Base-by-base conservation (phyloP, 2,888 invertebrate species). In the Chironomus tentans region DNA sequence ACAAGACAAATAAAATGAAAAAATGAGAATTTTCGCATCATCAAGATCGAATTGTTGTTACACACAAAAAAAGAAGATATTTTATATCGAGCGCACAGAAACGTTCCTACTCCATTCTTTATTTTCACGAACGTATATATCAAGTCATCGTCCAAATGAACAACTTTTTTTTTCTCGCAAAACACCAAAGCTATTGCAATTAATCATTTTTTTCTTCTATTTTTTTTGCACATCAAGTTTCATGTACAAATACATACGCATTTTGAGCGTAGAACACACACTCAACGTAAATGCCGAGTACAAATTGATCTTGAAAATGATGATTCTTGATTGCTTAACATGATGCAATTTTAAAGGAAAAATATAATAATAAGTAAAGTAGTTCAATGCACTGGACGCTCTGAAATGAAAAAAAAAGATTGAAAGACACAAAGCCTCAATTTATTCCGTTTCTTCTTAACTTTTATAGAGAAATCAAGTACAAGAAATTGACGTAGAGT, bases 141-240 rank as follows among this genome's bases (percentile, higher is more conserved):
- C 12, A 72, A 72, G 62, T 62, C 62, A 50, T 28, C 46, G 28
- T 56, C 56, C 56, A 72, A 38, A 56, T 21, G 62, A 72, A 72
- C 28, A 69, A 13, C 24, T 38, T 68, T 68, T 68, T 65, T 73
- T n/a, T 71, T 72, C 61, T 74, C 48, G 68, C 74, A 46, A 74
- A 38, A 48, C 65, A 38, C 21, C 48, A 24, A 21, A 62, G 21
- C 47, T 46, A 65, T 21, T 21, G 47, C 74, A 74, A 74, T 74
- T 74, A 74, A 74, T 68, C 68, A 72, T 72, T 62, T 72, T 72
- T 72, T 56, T 56, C 50, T 71, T 56, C 65, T 65, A 22, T 65
- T 22, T 65, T n/a, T 65, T 22, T 15, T 38, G 10, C 24, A 13
- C 22, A 22, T 56, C 56, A 56, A 56, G 56, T 56, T 46, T 70